Base-by-base conservation (phyloP, 2,888 invertebrate species). In the Orthosia gracilis region DNA sequence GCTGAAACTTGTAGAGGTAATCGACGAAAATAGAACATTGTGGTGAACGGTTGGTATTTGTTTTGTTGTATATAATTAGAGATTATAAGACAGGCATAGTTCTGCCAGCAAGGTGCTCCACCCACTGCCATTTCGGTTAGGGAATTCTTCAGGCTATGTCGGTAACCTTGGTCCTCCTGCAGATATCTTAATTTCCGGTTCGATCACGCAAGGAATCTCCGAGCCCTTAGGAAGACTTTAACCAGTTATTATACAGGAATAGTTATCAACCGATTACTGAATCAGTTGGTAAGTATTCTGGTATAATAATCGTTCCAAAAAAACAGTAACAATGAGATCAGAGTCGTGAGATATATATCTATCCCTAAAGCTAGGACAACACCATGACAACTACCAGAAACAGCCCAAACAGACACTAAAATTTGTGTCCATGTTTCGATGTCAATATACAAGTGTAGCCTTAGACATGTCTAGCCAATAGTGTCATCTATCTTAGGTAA, bases 401-500 rank as follows among this genome's bases (percentile, higher is more conserved):
- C 26, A 40, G 5, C 45, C n/a, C 12, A 47, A 23, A 26, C n/a
- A 21, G 23, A 58, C 13, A 49, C 21, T 13, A 13, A 45, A 47
- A 40, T 71, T 62, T 7, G 47, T 18, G 23, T 40, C 7, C 11
- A 59, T 59, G 50, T 63, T 64, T 67, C 21, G 2, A 49, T 66
- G 55, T 59, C 50, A 78, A 67, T 59, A 65, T 40, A 65, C 49
- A 50, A 54, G 45, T 64, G 54, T 83, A 73, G 31, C 26, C 73
- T 47, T 50, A 72, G 69, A 52, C 73, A 59, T 76, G 74, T 66
- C 64, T 67, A 78, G 71, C 73, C 73, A 47, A 69, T 79, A 69
- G 76, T 59, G 54, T 75, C 80, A 82, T 84, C 84, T 74, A 80
- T 84, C 84, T 84, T 80, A 76, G 84, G 80, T 84, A 80, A 49